Percentiles rank a stretch among this genome's conserved stretches.
phyloP scores from a whole-genome alignment of 2,113 vertebrate genomes.

The Ceyx cyanopectus region DNA sequence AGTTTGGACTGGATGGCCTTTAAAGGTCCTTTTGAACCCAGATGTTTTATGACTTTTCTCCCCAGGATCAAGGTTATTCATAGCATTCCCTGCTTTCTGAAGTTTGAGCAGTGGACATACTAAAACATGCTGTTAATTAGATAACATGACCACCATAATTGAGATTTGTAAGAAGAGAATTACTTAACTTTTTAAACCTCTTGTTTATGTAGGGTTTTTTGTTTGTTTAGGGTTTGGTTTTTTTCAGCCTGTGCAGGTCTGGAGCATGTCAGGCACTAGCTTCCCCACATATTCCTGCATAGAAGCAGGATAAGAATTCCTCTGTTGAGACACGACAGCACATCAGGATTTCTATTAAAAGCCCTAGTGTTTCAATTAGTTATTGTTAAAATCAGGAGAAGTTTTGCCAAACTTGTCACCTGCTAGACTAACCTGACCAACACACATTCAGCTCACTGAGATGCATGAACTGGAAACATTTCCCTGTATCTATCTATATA shows the following conservation, averaged over 20 bases:
- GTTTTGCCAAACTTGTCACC: not conserved
- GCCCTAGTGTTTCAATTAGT: not conserved
- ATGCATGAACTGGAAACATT: not conserved
- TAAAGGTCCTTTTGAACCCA: too few species aligned
- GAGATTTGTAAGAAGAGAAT: not conserved
- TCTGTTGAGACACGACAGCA: not conserved
- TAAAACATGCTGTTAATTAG: not conserved
- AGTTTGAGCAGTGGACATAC: not conserved
- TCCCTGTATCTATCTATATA: not conserved
- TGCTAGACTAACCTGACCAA: not conserved
- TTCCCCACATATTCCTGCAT: not conserved
- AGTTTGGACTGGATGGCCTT: too few species aligned
- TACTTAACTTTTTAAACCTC: not conserved
- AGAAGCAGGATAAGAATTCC: not conserved
- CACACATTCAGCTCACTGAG: rapidly evolving
- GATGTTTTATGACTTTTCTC: not conserved
- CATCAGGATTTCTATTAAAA: not conserved
- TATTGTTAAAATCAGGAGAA: not conserved
- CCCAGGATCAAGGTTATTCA: not conserved
- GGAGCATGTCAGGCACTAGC: not conserved
- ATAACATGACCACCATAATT: not conserved
- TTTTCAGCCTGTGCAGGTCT: not conserved
- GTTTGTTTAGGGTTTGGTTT: not conserved
- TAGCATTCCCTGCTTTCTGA: not conserved
- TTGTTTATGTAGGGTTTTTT: not conserved